Evolutionary conservation across 92 coral and sea anemone species (phyloP), one percentile per base, ranked within the genome.

Genomic region (Siderastrea siderea): DNA sequence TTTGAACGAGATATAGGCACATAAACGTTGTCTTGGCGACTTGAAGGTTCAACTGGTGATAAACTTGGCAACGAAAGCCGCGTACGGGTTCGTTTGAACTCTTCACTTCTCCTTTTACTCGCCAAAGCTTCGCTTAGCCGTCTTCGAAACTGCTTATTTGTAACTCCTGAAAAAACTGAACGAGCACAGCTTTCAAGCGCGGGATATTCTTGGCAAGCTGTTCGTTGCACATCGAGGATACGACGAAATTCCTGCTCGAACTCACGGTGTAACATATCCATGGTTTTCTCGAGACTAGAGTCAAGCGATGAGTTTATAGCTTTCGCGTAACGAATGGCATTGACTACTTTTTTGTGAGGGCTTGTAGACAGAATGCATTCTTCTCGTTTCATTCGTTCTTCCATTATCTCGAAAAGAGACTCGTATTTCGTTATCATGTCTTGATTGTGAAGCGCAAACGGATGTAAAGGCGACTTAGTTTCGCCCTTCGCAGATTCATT

Each of bases 231-330:
- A 2, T 95, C 96, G 44, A 93, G 74, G 67, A 95, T 90, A 11
- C 98, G 96, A 13, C 94, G 94, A 88, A 90, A 90, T 51, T 95
- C 98, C 17, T 86, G 94, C 84, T 95, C 96, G 81, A 95, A 95
- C 58, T 95, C 93, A 13, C 89, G 86, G 68, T 88, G 88, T 14
- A 93, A 61, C 47, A 85, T 46, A 47, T 86, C 73, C 6, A 93
- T 58, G 9, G 81, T 82, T 70, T 95, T 95, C 52, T 95, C 98
- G 44, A 95, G 81, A 16, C 70, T 82, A 9, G 94, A 88, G 45
- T 83, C 86, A 2, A 95, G 84, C 16, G 88, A 68, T 57, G 74
- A 87, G 81, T 95, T 95, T 67, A 93, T 86, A 47, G 96, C 94
- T n/a, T 89, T 77, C 2, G 98, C 98, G 51, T 91, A 93, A 17